Evolutionary conservation across 2,888 invertebrate genomes (phyloP).

Genomic region (Cotesia congregata): DNA sequence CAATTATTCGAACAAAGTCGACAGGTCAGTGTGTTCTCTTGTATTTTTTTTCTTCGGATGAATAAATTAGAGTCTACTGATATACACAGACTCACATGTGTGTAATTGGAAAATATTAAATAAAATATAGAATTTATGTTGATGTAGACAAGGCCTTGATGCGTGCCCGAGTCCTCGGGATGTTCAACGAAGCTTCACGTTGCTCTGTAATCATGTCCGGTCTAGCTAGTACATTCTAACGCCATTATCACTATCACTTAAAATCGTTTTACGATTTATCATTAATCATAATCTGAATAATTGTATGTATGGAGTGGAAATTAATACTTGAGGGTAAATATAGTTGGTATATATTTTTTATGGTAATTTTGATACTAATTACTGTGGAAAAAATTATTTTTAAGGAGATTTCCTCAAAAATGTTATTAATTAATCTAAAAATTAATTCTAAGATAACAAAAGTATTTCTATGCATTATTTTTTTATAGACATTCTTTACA

Average conservation of each 20-base stretch:
- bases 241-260: slow-evolving; percentile 2
- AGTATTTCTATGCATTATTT: too few species aligned
- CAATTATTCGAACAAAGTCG: neutral
- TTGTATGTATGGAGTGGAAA: neutral
- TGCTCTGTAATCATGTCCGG: slow-evolving; percentile 67
- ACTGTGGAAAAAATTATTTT: too few species aligned
- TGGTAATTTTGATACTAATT: too few species aligned
- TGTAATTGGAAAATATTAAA: slow-evolving; percentile 6
- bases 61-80: neutral
- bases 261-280: neutral
- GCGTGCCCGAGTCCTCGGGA: slow-evolving; percentile 67
- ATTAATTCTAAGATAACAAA: too few species aligned
- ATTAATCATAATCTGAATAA: neutral
- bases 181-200: slow-evolving; percentile 68
- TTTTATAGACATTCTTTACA: too few species aligned
- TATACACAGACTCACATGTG: neutral
- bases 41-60: neutral
- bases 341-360: too few species aligned
- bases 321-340: neutral
- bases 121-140: slow-evolving; percentile 15
- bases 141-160: slow-evolving; percentile 57
- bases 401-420: too few species aligned
- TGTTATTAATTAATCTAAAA: too few species aligned
- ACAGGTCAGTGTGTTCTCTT: neutral
- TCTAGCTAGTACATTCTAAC: slow-evolving; percentile 48